A percentile compares a stretch with the other conserved stretches of the same genome.
Conservation (phyloP, 2,888 invertebrate genomes). For the Xanthostigma xanthostigma region DNA sequence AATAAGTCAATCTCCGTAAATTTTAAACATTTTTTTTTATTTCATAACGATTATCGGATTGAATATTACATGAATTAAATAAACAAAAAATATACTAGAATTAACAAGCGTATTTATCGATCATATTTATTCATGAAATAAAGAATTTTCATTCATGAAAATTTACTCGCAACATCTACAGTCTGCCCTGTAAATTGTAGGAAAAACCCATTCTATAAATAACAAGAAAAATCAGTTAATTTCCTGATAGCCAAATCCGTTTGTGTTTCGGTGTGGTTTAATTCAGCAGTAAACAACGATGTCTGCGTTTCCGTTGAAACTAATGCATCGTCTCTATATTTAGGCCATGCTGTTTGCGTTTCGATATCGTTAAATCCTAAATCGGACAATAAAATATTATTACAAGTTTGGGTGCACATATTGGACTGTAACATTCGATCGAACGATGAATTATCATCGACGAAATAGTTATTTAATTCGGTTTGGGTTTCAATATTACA, state of each 20-base stretch:
- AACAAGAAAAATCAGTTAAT: too few species aligned
- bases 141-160: too few species aligned
- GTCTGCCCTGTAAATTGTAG: too few species aligned
- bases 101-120: too few species aligned
- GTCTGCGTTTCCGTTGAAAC: slow-evolving; percentile 47
- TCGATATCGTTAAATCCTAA: slow-evolving; percentile 44
- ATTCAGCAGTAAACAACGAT: slow-evolving; percentile 24
- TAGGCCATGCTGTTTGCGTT: slow-evolving; percentile 45
- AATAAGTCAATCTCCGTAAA: too few species aligned
- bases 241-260: slow-evolving; percentile 26
- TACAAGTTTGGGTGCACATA: slow-evolving; percentile 37
- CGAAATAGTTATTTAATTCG: slow-evolving; percentile 23
- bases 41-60: too few species aligned
- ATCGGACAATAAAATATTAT: slow-evolving; percentile 35
- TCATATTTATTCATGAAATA: too few species aligned
- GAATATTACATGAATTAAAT: too few species aligned
- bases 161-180: too few species aligned
- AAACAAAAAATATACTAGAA: too few species aligned
- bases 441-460: slow-evolving; percentile 26
- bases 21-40: too few species aligned
- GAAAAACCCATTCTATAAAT: too few species aligned
- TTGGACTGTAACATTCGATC: slow-evolving; percentile 30
- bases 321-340: slow-evolving; percentile 34
- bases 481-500: slow-evolving; percentile 48
- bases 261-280: slow-evolving; percentile 36